Base-by-base conservation (phyloP, 2,113 vertebrate genomes). In the Cricetomys ansorgei region DNA sequence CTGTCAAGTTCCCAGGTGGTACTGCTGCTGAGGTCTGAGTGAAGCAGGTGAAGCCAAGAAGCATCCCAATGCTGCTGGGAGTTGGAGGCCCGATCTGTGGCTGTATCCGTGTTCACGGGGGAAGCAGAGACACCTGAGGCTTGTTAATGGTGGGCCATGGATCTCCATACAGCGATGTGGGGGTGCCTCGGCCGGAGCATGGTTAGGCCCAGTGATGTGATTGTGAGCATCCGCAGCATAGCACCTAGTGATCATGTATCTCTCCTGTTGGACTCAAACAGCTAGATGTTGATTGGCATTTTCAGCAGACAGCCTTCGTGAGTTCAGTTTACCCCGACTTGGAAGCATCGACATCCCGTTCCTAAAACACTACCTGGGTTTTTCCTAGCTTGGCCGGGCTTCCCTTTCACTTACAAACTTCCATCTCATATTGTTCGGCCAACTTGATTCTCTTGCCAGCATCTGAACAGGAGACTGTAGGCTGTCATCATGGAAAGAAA, bases 331-430 rank as follows among this genome's bases (percentile, higher is more conserved):
- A 73, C 23, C 55, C 57, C 55, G 23, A 70, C 25, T 84, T 73
- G 5, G 57, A 9, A 85, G 88, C 8, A 25, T 83, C 31, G 15
- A 76, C 67, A 84, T 86, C 55, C 50, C 43, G 6, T 37, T 94
- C 65, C 53, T 72, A 94, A 96, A 94, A 21, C 23, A 64, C 88
- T 59, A 88, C 34, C 88, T 91, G 65, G 29, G 40, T 70, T 92
- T 94, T 95, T 55, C 65, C 83, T 86, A 91, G 59, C 67, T 73
- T 59, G 23, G 62, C 40, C 55, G 31, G 69, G 34, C 57, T 69
- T 92, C 81, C 77, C 21, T 67, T n/a, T 23, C 16, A 43, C 31
- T 69, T 65, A 76, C 31, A 94, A 37, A 97, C 53, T 67, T 48
- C 25, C 69, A 45, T 40, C 65, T 77, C 84, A 10, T 48, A 48